phyloP scores from a whole-genome alignment of 2,797 vertebrate species.

The Micromesistius poutassou region DNA sequence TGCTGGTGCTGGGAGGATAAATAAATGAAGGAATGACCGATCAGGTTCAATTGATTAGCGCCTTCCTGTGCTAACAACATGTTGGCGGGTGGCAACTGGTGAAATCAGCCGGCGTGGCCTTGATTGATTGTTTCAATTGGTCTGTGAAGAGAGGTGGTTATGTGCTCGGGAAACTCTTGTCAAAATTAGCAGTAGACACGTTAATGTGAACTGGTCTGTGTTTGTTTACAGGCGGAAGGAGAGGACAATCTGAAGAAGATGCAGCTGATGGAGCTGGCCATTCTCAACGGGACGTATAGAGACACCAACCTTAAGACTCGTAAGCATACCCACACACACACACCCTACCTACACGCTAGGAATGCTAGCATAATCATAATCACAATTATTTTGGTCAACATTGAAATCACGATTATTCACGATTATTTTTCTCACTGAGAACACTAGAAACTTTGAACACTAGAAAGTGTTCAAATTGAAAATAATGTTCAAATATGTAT shows the following conservation, averaged over 20 bases:
- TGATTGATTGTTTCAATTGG: constrained; percentile 26
- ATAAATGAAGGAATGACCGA: constrained; percentile 25
- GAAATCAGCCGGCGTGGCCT: constrained; percentile 16
- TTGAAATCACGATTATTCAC: too few species aligned
- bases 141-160: neutral
- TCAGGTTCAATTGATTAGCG: constrained; percentile 32
- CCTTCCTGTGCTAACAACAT: neutral
- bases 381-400: too few species aligned
- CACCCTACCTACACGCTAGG: neutral
- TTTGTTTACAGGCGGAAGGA: constrained; percentile 71
- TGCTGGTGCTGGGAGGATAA: constrained; percentile 14
- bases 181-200: neutral
- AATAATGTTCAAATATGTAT: too few species aligned
- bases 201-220: neutral
- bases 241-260: constrained; percentile 86
- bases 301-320: constrained; percentile 82
- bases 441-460: too few species aligned
- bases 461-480: too few species aligned
- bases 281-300: constrained; percentile 83
- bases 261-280: constrained; percentile 83
- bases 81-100: neutral
- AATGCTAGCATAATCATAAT: too few species aligned
- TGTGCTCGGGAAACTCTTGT: neutral
- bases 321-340: constrained; percentile 58
- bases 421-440: too few species aligned